These are phyloP conservation scores for Motacilla tschutschensis DNA, from an alignment of 2,113 vertebrate species.

Conservation along the genomic window DNA sequence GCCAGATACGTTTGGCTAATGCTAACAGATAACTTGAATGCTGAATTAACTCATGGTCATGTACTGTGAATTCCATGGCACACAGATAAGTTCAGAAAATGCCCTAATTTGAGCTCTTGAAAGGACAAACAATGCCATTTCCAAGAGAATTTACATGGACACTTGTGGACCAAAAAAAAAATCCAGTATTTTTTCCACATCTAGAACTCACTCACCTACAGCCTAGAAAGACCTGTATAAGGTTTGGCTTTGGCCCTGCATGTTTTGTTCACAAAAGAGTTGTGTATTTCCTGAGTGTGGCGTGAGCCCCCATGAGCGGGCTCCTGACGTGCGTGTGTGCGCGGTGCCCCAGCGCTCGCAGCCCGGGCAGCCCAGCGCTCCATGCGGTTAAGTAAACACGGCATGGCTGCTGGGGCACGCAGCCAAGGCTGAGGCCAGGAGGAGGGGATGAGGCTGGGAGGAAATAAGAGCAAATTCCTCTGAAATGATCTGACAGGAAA, in stretches of 20 bases:
- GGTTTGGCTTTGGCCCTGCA: neutral
- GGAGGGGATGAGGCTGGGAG: slow-evolving; percentile 75
- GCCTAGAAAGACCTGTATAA: neutral
- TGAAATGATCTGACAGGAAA: slow-evolving; percentile 92
- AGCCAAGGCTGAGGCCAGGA: slow-evolving; percentile 48
- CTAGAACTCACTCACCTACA: neutral
- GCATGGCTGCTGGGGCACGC: slow-evolving; percentile 10
- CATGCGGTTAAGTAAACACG: slow-evolving; percentile 81
- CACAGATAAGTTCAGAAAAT: neutral
- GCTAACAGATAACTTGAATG: neutral
- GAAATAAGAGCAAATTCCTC: slow-evolving; percentile 95
- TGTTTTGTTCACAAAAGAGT: neutral
- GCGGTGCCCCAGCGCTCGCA: neutral
- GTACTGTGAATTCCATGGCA: neutral
- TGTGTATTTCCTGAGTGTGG: neutral
- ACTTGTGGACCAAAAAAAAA: neutral
- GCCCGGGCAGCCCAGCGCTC: neutral
- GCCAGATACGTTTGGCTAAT: neutral
- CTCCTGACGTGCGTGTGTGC: neutral
- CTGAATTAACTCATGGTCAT: neutral
- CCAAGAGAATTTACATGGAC: neutral
- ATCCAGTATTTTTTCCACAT: neutral
- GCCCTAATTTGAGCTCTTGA: neutral
- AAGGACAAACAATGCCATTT: neutral
- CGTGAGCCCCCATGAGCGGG: neutral